Conservation (phyloP, 2,888 invertebrate species). For the Eilema sororculum region DNA sequence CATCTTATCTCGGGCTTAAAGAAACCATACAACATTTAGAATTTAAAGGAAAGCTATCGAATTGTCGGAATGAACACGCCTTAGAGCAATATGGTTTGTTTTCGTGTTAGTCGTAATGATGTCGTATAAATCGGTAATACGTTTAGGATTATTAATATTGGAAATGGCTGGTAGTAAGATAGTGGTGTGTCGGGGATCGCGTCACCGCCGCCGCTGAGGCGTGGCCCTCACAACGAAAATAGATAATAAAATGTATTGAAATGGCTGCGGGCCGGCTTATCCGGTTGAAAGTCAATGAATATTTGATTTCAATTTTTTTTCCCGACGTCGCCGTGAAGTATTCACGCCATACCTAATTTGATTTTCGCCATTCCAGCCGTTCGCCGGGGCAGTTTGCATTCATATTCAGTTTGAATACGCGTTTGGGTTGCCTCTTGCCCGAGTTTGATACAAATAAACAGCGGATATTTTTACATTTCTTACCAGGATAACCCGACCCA, state of each 20-base stretch:
- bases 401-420: slow-evolving; percentile 86
- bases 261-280: slow-evolving; percentile 86
- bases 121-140: slow-evolving; percentile 33
- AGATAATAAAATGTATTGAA: slow-evolving; percentile 87
- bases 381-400: slow-evolving; percentile 86
- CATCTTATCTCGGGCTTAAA: slow-evolving; percentile 35
- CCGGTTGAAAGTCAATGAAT: slow-evolving; percentile 87
- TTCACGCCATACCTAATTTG: slow-evolving; percentile 87
- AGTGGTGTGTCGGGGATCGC: slow-evolving; percentile 38
- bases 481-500: slow-evolving; percentile 82
- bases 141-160: slow-evolving; percentile 41
- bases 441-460: slow-evolving; percentile 87
- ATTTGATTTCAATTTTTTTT: slow-evolving; percentile 87
- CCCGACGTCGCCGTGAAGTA: slow-evolving; percentile 86
- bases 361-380: slow-evolving; percentile 86
- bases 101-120: slow-evolving; percentile 17
- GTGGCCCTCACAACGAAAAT: slow-evolving; percentile 77
- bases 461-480: slow-evolving; percentile 86
- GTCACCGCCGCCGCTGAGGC: slow-evolving; percentile 61
- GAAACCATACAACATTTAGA: slow-evolving; percentile 31
- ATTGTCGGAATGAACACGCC: slow-evolving; percentile 13
- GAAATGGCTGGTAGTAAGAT: slow-evolving; percentile 33
- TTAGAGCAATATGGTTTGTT: slow-evolving; percentile 20
- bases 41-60: slow-evolving; percentile 22
- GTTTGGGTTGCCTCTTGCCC: slow-evolving; percentile 83